Evolutionary conservation across 1,140 invertebrate species (phyloP), one percentile per base, ranked within the genome.

Genomic region (Spodoptera litura): DNA sequence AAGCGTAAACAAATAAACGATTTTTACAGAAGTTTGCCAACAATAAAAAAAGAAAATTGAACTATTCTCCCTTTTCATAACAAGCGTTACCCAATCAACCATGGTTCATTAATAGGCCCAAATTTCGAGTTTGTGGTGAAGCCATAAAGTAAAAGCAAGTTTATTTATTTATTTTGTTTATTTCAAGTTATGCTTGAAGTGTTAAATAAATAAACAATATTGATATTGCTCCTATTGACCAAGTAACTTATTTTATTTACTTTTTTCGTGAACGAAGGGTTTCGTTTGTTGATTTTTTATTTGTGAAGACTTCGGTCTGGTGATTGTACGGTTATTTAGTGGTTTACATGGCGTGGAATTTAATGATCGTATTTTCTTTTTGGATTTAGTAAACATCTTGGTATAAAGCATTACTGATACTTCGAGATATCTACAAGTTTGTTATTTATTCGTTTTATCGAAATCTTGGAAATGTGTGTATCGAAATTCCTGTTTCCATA

Each of bases 131-230:
- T 15, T 10, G 58, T 35, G 58, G 58, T 61, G 27, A 61, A 13
- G 10, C 58, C 58, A 61, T 66, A 11, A 66, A 49, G 10, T 20
- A 66, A 31, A 31, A 31, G 31, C 31, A 31, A 31, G 31, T 31
- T 2, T 4, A 31, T 5, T 31, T 31, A 31, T 31, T 31, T 31
- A 31, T 31, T 31, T 3, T 31, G 4, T 31, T 31, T 31, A 25
- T 49, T 15, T 8, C 10, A 38, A 66, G 62, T 66, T 66, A 5
- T 66, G 62, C 62, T 49, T 51, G 38, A 66, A 49, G 9, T 4
- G 38, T 13, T 66, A 11, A 49, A 25, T 49, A 66, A 66, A 66
- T 66, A 66, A 66, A 66, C 38, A 66, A 66, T 25, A 49, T 15
- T 15, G 38, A 66, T 12, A 49, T 15, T 15, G 38, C 38, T 10